phyloP scores from a whole-genome alignment of 2,888 invertebrate genomes.

The Bombyx huttoni region DNA sequence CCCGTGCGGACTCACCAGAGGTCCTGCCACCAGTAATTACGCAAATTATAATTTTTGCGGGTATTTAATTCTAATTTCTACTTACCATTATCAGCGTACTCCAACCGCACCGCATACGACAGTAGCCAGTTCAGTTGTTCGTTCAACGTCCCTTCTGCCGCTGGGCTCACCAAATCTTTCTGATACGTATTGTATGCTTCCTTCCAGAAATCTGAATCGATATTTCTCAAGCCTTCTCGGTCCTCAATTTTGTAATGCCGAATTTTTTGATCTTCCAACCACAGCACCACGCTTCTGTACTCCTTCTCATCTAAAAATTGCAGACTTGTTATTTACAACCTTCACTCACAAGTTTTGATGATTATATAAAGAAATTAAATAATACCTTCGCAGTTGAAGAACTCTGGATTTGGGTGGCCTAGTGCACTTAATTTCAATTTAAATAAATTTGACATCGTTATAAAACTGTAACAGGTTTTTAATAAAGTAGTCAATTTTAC shows the following conservation, averaged over 20 bases:
- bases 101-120: constrained; percentile 85
- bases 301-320: constrained; percentile 80
- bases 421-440: constrained; percentile 83
- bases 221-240: constrained; percentile 79
- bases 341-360: neutral
- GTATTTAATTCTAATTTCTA: constrained; percentile 2
- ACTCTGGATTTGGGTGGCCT: constrained; percentile 81
- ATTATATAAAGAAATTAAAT: neutral
- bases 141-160: constrained; percentile 60
- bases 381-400: constrained; percentile 79
- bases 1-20: too few species aligned
- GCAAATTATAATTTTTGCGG: too few species aligned
- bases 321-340: neutral
- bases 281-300: constrained; percentile 84
- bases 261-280: constrained; percentile 96
- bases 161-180: constrained; percentile 81
- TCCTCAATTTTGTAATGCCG: constrained; percentile 89
- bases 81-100: constrained; percentile 85
- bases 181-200: constrained; percentile 81
- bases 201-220: constrained; percentile 79
- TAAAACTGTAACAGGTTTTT: neutral
- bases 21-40: too few species aligned
- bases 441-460: constrained; percentile 74
- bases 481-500: neutral
- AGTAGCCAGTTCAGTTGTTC: constrained; percentile 90